Evolutionary conservation across 2,113 vertebrate genomes (phyloP), one percentile per base, ranked within the genome.

Genomic region (rabbit (Oryctolagus cuniculus)): DNA sequence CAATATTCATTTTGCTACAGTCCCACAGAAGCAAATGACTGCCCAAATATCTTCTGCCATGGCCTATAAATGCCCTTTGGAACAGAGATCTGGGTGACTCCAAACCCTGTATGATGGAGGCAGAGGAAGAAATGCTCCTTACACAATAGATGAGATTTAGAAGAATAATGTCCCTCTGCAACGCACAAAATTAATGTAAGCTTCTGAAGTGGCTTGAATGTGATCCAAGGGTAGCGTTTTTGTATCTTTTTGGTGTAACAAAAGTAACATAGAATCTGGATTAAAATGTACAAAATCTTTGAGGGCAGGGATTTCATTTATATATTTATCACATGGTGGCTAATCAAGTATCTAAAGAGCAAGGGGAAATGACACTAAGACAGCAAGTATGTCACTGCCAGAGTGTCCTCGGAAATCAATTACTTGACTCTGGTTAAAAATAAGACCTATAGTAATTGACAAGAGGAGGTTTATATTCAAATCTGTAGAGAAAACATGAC

Each of bases 271-370:
- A 74, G 61, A 58, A 21, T 78, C 87, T 81, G 4, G 55, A 93
- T 88, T 93, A 96, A 77, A 79, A 74, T 58, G 19, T 36, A 2
- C 29, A 44, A 81, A 87, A 44, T 53, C 25, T 63, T 69, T 8
- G 38, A 93, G 49, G 49, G 22, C 55, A 87, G 72, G 58, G 49
- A 53, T 58, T 80, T 84, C 58, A 93, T 95, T 92, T 83, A 83
- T 75, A 58, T 55, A 70, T 86, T 79, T 86, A 67, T 17, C 87
- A 85, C 38, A 49, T 63, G 66, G 38, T 29, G 86, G 67, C 81
- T 82, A 38, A 75, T 78, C n/a, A 13, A 5, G 10, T 69, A 69
- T 73, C 81, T 89, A 64, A 89, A 70, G 55, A 91, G 70, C 69
- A 79, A 63, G 55, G 67, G 67, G 64, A 92, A 80, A 84, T 66